Evolutionary conservation across 2,113 vertebrate genomes (phyloP).

Genomic region (Bambusicola thoracicus): DNA sequence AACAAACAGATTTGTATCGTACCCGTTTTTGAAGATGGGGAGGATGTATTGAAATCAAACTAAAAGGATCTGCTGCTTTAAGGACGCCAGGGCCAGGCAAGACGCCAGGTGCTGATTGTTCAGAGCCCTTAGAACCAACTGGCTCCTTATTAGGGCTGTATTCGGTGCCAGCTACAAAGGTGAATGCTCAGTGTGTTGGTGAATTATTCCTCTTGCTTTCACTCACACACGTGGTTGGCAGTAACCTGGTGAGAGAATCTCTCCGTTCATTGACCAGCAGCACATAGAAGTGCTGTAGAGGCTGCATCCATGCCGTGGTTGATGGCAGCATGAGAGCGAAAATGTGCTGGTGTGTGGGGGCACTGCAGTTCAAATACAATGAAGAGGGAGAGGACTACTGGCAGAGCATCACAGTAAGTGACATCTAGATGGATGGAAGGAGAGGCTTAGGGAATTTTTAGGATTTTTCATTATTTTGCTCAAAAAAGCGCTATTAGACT

Average conservation of each 20-base stretch:
- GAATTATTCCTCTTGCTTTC: rapidly evolving
- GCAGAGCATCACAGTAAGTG: background rate
- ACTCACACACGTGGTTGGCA: background rate
- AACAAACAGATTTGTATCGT: background rate
- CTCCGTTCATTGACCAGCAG: background rate
- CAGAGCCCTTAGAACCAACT: background rate
- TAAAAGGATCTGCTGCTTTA: background rate
- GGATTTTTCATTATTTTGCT: background rate
- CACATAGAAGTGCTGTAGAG: background rate
- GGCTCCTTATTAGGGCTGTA: background rate
- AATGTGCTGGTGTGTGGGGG: background rate
- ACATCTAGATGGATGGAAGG: background rate
- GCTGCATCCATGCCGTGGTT: background rate
- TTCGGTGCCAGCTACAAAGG: background rate
- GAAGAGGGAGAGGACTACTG: background rate
- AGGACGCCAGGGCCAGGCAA: background rate
- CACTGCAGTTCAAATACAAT: background rate
- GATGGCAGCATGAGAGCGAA: slow-evolving; percentile 26
- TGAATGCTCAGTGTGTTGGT: background rate
- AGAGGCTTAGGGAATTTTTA: background rate
- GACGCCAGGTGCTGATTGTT: background rate
- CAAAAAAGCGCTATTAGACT: background rate
- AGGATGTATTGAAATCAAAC: background rate
- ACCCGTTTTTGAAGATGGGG: background rate
- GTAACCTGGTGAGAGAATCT: background rate